These are phyloP conservation scores for Pygoscelis antarcticus DNA, from an alignment of 2,113 vertebrate genomes.

Conservation along the genomic window DNA sequence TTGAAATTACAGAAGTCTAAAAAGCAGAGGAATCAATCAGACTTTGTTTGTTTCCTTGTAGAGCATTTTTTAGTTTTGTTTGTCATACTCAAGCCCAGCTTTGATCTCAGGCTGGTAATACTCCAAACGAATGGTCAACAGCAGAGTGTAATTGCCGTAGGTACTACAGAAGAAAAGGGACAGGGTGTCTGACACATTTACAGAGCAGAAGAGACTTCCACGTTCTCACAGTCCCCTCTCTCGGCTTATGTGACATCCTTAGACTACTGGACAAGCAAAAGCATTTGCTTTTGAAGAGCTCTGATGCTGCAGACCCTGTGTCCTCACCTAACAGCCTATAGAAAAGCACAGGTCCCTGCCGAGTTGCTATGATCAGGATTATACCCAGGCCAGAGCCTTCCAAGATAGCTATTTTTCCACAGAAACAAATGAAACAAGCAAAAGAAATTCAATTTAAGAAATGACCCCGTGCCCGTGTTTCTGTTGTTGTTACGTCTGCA, in stretches of 20 bases:
- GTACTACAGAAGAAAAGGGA: conserved; percentile 39
- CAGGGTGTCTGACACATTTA: background rate
- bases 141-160: conserved; percentile 41
- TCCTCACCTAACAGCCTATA: background rate
- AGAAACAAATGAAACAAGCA: conserved; percentile 66
- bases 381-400: background rate
- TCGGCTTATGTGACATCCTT: background rate
- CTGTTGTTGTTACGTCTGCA: conserved; percentile 52
- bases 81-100: conserved; percentile 19
- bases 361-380: background rate
- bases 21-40: conserved; percentile 37
- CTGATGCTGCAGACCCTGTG: background rate
- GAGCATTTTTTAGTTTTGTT: conserved; percentile 25
- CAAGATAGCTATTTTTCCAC: conserved; percentile 45
- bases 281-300: background rate
- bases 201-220: background rate
- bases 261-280: background rate
- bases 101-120: conserved; percentile 51
- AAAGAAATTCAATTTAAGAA: conserved; percentile 67
- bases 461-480: conserved; percentile 24
- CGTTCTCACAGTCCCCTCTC: background rate
- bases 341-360: background rate
- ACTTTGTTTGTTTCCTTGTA: conserved; percentile 51
- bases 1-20: conserved; percentile 42
- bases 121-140: conserved; percentile 36